Conservation (phyloP, 2,113 vertebrate genomes). For the Copsychus sechellarum region DNA sequence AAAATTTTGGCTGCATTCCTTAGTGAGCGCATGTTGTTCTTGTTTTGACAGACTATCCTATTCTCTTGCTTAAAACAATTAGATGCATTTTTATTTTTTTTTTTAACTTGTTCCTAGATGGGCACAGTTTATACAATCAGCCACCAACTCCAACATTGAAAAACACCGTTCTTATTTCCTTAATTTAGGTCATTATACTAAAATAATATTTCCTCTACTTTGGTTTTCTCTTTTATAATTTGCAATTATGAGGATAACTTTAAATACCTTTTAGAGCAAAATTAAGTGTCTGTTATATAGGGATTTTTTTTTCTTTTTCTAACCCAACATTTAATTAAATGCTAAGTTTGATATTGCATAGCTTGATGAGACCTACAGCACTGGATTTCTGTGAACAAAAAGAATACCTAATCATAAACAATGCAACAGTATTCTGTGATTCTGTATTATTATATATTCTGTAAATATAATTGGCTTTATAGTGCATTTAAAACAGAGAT, state of each 20-base stretch:
- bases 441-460: not conserved
- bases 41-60: not conserved
- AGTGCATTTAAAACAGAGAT: not conserved
- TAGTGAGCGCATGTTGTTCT: not conserved
- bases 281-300: not conserved
- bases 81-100: not conserved
- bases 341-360: not conserved
- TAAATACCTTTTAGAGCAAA: not conserved
- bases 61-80: not conserved
- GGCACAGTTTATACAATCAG: not conserved
- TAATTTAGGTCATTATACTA: not conserved
- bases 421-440: not conserved
- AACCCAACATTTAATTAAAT: not conserved
- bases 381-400: not conserved
- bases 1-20: slow-evolving; percentile 1
- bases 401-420: not conserved
- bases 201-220: not conserved
- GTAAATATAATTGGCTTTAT: not conserved
- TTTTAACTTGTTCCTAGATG: not conserved
- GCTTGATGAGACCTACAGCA: not conserved
- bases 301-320: not conserved
- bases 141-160: not conserved
- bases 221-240: not conserved
- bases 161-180: not conserved
- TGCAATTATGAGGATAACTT: not conserved